These are phyloP conservation scores for Amniataba percoides DNA, from an alignment of 2,797 vertebrate species.

Conservation along the genomic window DNA sequence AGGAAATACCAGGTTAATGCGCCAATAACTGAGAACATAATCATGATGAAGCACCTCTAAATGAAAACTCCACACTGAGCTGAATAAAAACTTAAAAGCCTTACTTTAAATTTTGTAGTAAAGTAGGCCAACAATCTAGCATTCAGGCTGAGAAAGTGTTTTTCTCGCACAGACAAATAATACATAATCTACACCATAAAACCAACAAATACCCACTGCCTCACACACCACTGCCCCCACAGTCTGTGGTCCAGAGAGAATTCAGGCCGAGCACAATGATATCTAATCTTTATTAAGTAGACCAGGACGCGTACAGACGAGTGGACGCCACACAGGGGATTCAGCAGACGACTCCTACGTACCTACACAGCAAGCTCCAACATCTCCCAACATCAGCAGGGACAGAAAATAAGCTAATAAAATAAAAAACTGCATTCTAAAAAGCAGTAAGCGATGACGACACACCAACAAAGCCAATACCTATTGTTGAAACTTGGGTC, in stretches of 20 bases:
- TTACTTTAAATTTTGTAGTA: background rate
- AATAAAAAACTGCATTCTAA: slow-evolving; percentile 8
- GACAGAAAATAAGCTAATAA: slow-evolving; percentile 24
- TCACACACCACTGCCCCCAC: slow-evolving; percentile 12
- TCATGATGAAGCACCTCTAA: background rate
- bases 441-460: slow-evolving; percentile 12
- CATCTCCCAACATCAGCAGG: slow-evolving; percentile 6
- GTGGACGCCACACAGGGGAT: slow-evolving; percentile 32
- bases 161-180: background rate
- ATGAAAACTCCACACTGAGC: background rate
- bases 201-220: slow-evolving; percentile 19
- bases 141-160: slow-evolving; percentile 9
- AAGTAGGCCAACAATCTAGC: background rate
- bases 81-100: background rate
- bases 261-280: slow-evolving; percentile 36
- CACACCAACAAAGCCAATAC: slow-evolving; percentile 13
- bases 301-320: slow-evolving; percentile 37
- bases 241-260: slow-evolving; percentile 33
- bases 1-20: slow-evolving; percentile 36
- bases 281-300: slow-evolving; percentile 56
- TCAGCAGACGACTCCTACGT: slow-evolving; percentile 3
- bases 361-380: slow-evolving; percentile 27
- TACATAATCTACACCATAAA: slow-evolving; percentile 24
- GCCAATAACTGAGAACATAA: background rate
- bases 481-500: background rate